Conservation (phyloP, 2,797 vertebrate species). For the Xiphophorus birchmanni region DNA sequence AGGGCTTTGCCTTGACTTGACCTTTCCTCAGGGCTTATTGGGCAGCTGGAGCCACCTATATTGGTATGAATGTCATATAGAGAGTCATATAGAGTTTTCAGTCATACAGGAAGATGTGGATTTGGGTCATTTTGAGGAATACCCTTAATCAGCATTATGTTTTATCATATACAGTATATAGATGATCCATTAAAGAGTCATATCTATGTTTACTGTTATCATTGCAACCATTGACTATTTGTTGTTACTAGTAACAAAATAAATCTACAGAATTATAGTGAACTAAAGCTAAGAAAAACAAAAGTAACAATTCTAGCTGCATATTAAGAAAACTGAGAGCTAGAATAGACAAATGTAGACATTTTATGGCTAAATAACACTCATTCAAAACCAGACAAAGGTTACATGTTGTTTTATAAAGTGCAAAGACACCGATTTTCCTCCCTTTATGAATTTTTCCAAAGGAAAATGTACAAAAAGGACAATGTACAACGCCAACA, state of each 20-base stretch:
- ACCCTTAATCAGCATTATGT: background rate
- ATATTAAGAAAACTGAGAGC: background rate
- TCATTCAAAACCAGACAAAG: background rate
- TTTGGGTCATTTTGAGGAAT: background rate
- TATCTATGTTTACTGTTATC: background rate
- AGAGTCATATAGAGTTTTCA: too few species aligned
- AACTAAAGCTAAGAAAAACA: background rate
- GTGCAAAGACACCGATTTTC: background rate
- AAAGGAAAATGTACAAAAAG: background rate
- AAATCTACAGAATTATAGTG: background rate
- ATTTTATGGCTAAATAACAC: background rate
- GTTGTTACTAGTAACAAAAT: background rate
- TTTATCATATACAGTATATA: background rate
- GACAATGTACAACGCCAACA: background rate
- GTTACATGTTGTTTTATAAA: background rate
- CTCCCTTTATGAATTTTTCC: background rate
- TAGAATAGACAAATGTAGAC: background rate
- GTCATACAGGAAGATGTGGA: background rate
- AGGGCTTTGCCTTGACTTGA: background rate
- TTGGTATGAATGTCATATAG: background rate
- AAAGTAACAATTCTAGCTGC: background rate
- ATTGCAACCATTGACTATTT: background rate
- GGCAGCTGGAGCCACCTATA: background rate
- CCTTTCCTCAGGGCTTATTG: background rate
- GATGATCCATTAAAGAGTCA: background rate